A percentile compares a stretch with the other conserved stretches of the same genome.
Evolutionary conservation across 1,140 invertebrate genomes (phyloP).

Genomic region (Drosophila serrata): DNA sequence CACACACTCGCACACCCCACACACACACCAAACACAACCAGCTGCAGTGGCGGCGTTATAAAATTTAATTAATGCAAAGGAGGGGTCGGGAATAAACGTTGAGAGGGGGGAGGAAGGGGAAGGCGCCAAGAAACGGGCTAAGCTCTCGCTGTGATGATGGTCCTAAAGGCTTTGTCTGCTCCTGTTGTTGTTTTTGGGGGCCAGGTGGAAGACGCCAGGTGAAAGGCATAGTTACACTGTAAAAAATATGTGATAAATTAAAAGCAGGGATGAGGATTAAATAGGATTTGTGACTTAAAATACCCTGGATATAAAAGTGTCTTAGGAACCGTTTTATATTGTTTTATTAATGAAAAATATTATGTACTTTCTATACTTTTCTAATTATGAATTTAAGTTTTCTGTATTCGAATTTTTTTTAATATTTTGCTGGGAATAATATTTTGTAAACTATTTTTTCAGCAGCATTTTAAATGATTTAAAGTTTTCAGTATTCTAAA

Average conservation of each 20-base stretch:
- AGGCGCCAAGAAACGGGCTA: conserved; percentile 38
- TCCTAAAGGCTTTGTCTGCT: conserved; percentile 51
- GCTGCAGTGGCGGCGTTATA: conserved; percentile 63
- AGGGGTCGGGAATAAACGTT: background rate
- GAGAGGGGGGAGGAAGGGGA: background rate
- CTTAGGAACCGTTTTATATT: too few species aligned
- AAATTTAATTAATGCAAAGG: conserved; percentile 76
- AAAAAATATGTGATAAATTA: background rate
- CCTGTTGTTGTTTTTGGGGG: conserved; percentile 56
- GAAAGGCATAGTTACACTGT: conserved; percentile 11
- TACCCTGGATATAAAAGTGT: background rate
- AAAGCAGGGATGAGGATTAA: background rate
- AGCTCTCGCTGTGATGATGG: conserved; percentile 35
- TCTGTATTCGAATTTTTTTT: too few species aligned
- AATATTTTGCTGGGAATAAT: too few species aligned
- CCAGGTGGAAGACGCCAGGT: conserved; percentile 26
- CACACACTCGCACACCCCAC: conserved; percentile 5
- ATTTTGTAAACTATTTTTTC: too few species aligned
- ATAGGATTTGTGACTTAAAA: too few species aligned
- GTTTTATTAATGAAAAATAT: too few species aligned
- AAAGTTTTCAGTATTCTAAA: too few species aligned
- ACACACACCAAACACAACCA: conserved; percentile 19
- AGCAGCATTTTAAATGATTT: too few species aligned
- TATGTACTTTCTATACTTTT: too few species aligned
- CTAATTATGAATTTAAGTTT: too few species aligned